Evolutionary conservation across 2,113 vertebrate genomes (phyloP), one percentile per base, ranked within the genome.

Genomic region (Rafetus swinhoei): DNA sequence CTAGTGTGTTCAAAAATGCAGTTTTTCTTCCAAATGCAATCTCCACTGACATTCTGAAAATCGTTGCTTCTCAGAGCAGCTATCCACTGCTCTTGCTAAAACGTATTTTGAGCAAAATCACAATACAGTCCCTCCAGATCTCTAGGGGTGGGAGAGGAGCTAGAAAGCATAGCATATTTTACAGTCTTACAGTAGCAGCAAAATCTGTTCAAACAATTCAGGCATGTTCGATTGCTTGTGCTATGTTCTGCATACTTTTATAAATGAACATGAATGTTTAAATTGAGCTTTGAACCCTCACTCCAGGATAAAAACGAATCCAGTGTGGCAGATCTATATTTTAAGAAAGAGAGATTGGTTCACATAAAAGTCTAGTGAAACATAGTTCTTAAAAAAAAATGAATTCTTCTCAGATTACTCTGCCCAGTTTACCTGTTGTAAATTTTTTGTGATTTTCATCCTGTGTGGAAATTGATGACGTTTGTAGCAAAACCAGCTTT

Each of bases 11-110:
- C 8, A 72, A 72, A 80, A 90, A 85, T 16, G 2, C 76, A 92
- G 92, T 90, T 84, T 53, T 86, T 84, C 74, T 95, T 82, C 52
- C 82, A 86, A 89, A 72, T n/a, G 94, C 84, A 32, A 80, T 87
- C 89, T 0, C 0, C 53, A 85, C 82, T 27, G 80, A 87, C 84
- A 94, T 93, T 95, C 77, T 87, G 94, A 84, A 95, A 86, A n/a
- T 62, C 69, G 84, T 80, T 88, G 59, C 6, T 72, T 94, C 94
- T 84, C 52, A 77, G 59, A 86, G 39, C 21, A 88, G 88, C 57
- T 19, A 62, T 27, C 24, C 62, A 25, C 39, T 59, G 29, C 54
- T 93, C 52, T 39, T 92, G 87, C 82, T 50, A 80, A 86, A 74
- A n/a, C 3, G 24, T 82, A 35, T 81, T 88, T 81, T 12, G 14